Evolutionary conservation across 1,140 invertebrate genomes (phyloP).

Genomic region (Diorhabda sublineata): DNA sequence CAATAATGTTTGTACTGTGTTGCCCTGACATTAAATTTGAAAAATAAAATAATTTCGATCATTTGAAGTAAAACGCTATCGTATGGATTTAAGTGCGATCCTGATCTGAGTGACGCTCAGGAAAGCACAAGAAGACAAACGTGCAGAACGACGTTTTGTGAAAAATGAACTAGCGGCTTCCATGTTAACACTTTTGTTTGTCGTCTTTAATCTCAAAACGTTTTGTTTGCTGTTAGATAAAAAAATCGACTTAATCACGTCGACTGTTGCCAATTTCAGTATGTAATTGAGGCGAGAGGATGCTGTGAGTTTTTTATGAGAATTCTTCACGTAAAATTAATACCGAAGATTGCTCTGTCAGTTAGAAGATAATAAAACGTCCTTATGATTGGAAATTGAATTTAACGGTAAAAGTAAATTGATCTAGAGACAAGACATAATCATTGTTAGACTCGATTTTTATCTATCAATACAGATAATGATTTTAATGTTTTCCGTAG

Average conservation of each 20-base stretch:
- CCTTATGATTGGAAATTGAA: too few relatives aligned
- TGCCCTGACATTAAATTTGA: too few relatives aligned
- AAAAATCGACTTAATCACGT: constrained; percentile 2
- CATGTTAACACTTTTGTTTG: constrained; percentile 2
- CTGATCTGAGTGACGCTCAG: not conserved
- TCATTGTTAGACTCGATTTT: too few relatives aligned
- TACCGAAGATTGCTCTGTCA: too few relatives aligned
- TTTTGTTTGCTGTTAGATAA: not conserved
- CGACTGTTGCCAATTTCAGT: not conserved
- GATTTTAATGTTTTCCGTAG: too few relatives aligned
- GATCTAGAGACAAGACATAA: too few relatives aligned
- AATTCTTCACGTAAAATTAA: not conserved
- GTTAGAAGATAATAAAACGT: too few relatives aligned
- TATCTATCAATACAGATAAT: too few relatives aligned
- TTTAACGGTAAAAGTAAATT: too few relatives aligned
- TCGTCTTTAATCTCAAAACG: not conserved
- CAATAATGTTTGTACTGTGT: too few relatives aligned
- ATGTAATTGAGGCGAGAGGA: not conserved
- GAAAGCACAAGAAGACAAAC: not conserved
- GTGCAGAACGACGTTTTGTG: constrained; percentile 1
- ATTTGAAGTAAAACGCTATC: too few relatives aligned
- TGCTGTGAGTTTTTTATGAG: not conserved
- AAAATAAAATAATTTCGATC: too few relatives aligned
- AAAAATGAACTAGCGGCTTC: not conserved
- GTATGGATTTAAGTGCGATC: not conserved